Evolutionary conservation across 2,888 invertebrate species (phyloP), one percentile per base, ranked within the genome.

Genomic region (Frankliniella fusca): DNA sequence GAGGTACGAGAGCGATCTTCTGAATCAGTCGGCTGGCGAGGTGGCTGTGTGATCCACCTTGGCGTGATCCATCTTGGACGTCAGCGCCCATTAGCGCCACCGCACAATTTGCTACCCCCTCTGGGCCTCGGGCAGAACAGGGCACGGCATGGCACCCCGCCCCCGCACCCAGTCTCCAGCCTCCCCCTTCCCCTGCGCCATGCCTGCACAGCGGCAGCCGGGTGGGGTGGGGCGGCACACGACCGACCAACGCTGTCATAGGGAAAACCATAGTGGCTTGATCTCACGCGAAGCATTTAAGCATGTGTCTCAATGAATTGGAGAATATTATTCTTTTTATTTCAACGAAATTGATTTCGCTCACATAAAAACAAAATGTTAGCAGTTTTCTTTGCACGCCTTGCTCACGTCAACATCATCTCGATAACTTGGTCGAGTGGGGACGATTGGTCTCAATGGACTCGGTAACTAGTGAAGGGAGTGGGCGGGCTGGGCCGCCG

Each of bases 101-200:
- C 70, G 70, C 70, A 76, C 70, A 76, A 76, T 76, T 76, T 76
- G 70, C 70, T 76, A 76, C 70, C 70, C 70, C 61, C 70, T 18
- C 20, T n/a, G 23, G n/a, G 23, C 70, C 5, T 15, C 54, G 18
- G 54, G 54, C 54, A 5, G 54, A 54, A 7, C 54, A 15, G 54
- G 20, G 20, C 54, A 54, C 54, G 15, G 54, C 54, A 15, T 7
- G 54, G 54, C 54, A 18, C 54, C 18, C 54, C 38, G 5, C 38
- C 54, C 18, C 54, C 38, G 5, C 38, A 38, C 38, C 38, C 38
- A 38, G 5, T 3, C 38, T 27, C 9, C 12, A 12, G 27, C 70
- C 9, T 12, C 27, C 70, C 70, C 54, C 18, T 12, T 9, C 54
- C 18, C 12, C 54, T 18, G 54, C 8, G 2, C 15, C 54, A 15